Base-by-base conservation (phyloP, 2,888 invertebrate genomes). In the Uloborus plumipes region DNA sequence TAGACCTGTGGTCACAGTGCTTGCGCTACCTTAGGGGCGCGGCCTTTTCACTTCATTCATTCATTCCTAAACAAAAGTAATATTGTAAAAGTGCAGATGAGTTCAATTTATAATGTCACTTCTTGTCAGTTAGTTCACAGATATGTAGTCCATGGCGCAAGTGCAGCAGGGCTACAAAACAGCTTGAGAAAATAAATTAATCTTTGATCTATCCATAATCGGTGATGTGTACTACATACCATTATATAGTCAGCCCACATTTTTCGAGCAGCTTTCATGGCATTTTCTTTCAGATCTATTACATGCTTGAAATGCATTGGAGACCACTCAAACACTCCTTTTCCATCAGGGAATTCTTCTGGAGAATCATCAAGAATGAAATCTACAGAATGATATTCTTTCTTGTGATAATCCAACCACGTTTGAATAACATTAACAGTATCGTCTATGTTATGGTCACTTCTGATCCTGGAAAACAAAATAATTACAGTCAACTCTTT, bases 231-330 rank as follows among this genome's bases (percentile, higher is more conserved):
- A 26, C 26, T 26, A 26, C 26, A 26, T 26, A 26, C 26, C 26
- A 26, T 26, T 26, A 96, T 88, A 89, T 92, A 98, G 89, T 98
- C 97, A 9, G 96, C 95, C 96, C 97, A 97, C 74, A 92, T 91
- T 85, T 91, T 89, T 85, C 94, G 92, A 0, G 94, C 95, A 88
- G 92, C 91, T 55, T 91, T 89, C 13, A 97, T 89, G 0, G 94
- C 94, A 85, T 92, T 90, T 88, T 97, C 95, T 86, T 96, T 92
- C 64, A 96, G 88, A 22, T 90, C 88, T 84, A 98, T 97, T 16
- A 98, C 90, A 89, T 96, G 94, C 49, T 91, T 90, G 89, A 95
- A 95, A 86, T 95, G 92, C 73, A 91, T 90, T 0, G 90, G 88
- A 0, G 94, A 92, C 98, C 97, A 98, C 87, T 95, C 92, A 39